Conservation (phyloP, 2,797 vertebrate genomes). For the Menidia menidia region DNA sequence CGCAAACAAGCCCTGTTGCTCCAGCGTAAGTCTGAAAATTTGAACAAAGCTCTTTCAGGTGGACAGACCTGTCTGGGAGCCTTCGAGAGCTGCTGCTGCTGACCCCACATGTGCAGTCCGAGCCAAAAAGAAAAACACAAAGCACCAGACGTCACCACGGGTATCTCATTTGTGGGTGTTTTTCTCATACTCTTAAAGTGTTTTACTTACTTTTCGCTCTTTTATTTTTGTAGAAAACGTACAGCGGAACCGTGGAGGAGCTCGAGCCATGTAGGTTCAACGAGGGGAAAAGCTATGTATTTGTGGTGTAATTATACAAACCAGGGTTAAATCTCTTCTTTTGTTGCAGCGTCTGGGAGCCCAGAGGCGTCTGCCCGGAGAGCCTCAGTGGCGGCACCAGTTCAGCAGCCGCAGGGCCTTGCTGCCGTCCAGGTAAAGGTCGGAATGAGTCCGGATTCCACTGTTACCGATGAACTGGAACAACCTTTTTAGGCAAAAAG, state of each 20-base stretch:
- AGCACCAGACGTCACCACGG: slow-evolving; percentile 1
- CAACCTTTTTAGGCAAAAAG: not conserved
- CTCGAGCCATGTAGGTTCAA: slow-evolving; percentile 4
- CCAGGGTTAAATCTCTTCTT: too few species aligned
- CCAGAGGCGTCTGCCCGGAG: too few species aligned
- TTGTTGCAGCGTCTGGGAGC: too few species aligned
- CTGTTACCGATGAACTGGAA: too few species aligned
- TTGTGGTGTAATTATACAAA: not conserved
- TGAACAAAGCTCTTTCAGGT: slow-evolving; percentile 2
- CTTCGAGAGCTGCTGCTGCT: rapidly evolving
- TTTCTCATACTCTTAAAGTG: not conserved
- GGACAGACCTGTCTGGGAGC: not conserved
- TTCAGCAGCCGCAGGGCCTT: too few species aligned
- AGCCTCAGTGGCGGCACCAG: too few species aligned
- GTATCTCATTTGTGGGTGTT: not conserved
- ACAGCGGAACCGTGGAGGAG: not conserved
- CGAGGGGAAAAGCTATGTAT: not conserved
- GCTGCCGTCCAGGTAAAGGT: slow-evolving; percentile 3
- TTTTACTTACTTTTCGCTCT: not conserved
- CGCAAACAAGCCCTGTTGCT: not conserved
- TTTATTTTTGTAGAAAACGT: not conserved
- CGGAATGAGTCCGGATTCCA: not conserved
- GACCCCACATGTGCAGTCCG: not conserved
- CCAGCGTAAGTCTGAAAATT: not conserved
- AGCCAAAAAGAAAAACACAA: not conserved